phyloP scores from a whole-genome alignment of 2,888 invertebrate genomes.

The Rotaria socialis region DNA sequence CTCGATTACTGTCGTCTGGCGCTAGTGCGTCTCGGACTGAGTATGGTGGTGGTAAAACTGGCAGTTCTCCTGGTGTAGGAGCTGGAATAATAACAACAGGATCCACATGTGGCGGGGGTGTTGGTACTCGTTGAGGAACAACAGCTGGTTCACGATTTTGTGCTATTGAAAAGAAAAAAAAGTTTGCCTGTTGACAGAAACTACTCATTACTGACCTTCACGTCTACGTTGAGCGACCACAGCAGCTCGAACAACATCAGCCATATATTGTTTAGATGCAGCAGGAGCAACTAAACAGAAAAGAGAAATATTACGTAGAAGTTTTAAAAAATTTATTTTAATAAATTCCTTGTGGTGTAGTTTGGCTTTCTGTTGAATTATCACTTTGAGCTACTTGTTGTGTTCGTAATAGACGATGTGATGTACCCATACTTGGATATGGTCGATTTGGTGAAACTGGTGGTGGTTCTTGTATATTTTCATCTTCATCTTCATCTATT shows the following conservation, averaged over 20 bases:
- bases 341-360: not conserved
- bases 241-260: not conserved
- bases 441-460: not conserved
- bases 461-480: not conserved
- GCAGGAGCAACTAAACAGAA: too few relatives aligned
- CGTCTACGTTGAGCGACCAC: not conserved
- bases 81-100: too few relatives aligned
- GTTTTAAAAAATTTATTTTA: too few relatives aligned
- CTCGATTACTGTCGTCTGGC: not conserved
- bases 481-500: not conserved
- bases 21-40: not conserved
- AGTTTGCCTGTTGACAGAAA: not conserved
- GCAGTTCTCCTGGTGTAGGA: too few relatives aligned
- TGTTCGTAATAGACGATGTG: not conserved
- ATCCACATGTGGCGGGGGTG: not conserved
- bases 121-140: not conserved
- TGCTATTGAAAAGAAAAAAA: not conserved
- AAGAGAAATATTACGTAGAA: too few relatives aligned
- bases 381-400: not conserved
- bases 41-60: not conserved
- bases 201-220: not conserved
- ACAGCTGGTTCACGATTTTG: not conserved
- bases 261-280: not conserved
- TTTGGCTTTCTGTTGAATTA: not conserved
- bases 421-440: not conserved